A percentile compares a stretch with the other conserved stretches of the same genome.
phyloP scores from a whole-genome alignment of 2,888 invertebrate genomes.

The Zelleria hepariella region DNA sequence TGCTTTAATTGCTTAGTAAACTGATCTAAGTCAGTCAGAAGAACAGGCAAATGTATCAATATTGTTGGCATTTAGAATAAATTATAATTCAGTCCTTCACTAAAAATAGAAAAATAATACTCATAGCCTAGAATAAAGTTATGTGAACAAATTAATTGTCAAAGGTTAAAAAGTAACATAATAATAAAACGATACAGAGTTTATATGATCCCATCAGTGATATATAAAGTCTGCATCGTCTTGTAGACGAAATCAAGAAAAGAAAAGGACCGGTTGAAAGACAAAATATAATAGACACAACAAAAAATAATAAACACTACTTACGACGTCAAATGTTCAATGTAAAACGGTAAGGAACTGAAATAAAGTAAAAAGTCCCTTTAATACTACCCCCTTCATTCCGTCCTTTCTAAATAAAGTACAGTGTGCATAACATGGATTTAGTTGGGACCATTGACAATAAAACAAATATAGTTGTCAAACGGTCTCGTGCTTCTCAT shows the following conservation, averaged over 20 bases:
- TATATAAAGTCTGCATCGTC: conserved; percentile 5
- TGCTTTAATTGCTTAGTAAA: too few relatives aligned
- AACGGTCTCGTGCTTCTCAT: not conserved
- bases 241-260: conserved; percentile 1
- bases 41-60: not conserved
- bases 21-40: too few relatives aligned
- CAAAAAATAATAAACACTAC: conserved; percentile 13
- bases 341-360: conserved; percentile 8
- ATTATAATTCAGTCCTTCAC: conserved; percentile 35
- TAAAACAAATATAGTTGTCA: conserved; percentile 2
- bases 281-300: conserved; percentile 28
- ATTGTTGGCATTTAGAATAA: not conserved
- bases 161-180: conserved; percentile 46
- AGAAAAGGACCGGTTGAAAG: conserved; percentile 16
- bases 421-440: not conserved
- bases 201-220: conserved; percentile 14
- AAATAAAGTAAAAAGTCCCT: not conserved
- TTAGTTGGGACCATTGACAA: not conserved
- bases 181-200: conserved; percentile 29
- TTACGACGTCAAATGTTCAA: conserved; percentile 14
- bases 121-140: conserved; percentile 12
- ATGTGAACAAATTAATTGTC: conserved; percentile 26
- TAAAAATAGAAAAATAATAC: conserved; percentile 36
- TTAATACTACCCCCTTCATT: not conserved
- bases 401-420: not conserved